Base-by-base conservation (phyloP, 2,888 invertebrate genomes). In the Hedychridium roseum region DNA sequence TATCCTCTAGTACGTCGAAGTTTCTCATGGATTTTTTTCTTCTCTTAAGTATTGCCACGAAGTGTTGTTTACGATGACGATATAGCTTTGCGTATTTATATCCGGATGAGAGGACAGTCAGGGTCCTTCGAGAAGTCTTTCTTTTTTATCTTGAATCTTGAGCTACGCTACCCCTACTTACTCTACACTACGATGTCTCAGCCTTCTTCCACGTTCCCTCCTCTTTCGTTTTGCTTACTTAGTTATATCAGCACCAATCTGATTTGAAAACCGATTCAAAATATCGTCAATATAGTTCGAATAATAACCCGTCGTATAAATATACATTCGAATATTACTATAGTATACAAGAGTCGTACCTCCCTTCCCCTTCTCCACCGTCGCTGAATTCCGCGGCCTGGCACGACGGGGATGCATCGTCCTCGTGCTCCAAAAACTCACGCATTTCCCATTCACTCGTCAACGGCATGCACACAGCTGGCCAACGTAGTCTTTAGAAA, bases 221-320 rank as follows among this genome's bases (percentile, higher is more conserved):
- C 74, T 64, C 68, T 61, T 59, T 64, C 62, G 56, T 54, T 52
- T 60, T 57, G 58, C 63, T 65, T 67, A 64, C 50, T 54, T 67
- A 65, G 47, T 71, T 71, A n/a, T n/a, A 74, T 78, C 78, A 78
- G 78, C 78, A 78, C 78, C 78, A 78, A 76, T 77, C 73, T 73
- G 74, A 75, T 77, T 70, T 70, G 68, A 71, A 74, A 76, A 74
- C 71, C 72, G 76, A 76, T 65, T 75, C 68, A 74, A 78, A 76
- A 75, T 76, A 77, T 74, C 70, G 60, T 75, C 71, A 66, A 15
- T 73, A 73, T 73, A 74, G 73, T 74, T 74, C 73, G 71, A 73
- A 73, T 64, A 65, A 65, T 77, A 76, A 77, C 73, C 72, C 71
- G 74, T 71, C 71, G 72, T 78, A 78, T 77, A 78, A 76, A 78